Conservation (phyloP, 2,888 invertebrate species). For the Plagodis pulveraria region DNA sequence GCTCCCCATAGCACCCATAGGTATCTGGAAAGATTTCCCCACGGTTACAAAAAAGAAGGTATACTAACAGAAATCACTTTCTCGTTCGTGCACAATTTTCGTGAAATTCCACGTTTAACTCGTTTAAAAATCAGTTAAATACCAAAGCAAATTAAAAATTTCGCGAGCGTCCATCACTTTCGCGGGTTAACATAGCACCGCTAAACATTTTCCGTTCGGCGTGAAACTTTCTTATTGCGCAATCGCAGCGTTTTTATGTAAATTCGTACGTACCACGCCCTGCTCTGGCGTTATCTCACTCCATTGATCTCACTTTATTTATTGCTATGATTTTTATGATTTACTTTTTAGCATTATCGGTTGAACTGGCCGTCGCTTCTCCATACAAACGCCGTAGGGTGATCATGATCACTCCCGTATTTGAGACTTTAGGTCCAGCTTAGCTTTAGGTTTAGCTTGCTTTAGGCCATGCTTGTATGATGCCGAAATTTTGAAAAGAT, state of each 20-base stretch:
- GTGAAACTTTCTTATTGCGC: slow-evolving; percentile 28
- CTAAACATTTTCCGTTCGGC: slow-evolving; percentile 22
- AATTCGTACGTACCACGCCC: slow-evolving; percentile 18
- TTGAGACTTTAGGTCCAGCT: no score
- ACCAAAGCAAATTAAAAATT: slow-evolving; percentile 36
- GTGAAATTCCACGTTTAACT: slow-evolving; percentile 14
- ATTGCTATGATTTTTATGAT: background rate
- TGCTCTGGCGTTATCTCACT: slow-evolving; percentile 8
- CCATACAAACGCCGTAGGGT: no score
- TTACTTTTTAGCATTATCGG: no score
- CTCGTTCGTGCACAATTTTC: slow-evolving; percentile 16
- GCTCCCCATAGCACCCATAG: no score
- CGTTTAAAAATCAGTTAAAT: slow-evolving; percentile 13
- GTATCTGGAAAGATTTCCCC: no score
- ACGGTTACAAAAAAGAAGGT: background rate
- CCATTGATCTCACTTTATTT: slow-evolving; percentile 4
- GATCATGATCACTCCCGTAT: no score
- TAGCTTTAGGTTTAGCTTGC: no score
- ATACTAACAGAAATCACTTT: slow-evolving; percentile 1
- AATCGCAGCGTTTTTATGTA: slow-evolving; percentile 22
- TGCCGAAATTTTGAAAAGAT: no score
- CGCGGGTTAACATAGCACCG: slow-evolving; percentile 34
- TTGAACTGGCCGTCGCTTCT: no score
- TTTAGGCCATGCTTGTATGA: no score
- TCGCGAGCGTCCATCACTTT: slow-evolving; percentile 35